Base-by-base conservation (phyloP, 2,888 invertebrate genomes). In the Aphodius sticticus region DNA sequence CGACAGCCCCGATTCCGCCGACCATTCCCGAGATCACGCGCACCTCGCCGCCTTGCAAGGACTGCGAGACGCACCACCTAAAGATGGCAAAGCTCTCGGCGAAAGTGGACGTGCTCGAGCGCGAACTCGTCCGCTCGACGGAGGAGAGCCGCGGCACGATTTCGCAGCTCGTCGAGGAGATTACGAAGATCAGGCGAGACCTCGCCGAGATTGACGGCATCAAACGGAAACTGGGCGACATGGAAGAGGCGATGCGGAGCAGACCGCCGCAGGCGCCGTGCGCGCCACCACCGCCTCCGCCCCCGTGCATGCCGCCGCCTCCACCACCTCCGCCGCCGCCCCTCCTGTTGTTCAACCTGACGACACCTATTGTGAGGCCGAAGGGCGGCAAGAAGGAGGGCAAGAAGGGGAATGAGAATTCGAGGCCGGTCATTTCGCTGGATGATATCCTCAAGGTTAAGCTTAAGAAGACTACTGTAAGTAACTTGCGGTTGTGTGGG, bases 391-490 rank as follows among this genome's bases (percentile, higher is more conserved):
- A 82, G 78, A 86, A 85, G 77, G 83, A 84, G 35, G 69, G 81
- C 16, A 80, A 70, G 16, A 78, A 81, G 35, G 76, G 72, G 6
- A 77, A 80, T n/a, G 84, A 85, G 14, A 84, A 85, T 69, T 80
- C 82, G 12, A 81, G 88, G 69, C 89, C 89, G 0, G 83, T 86
- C 5, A 89, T 89, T 79, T 88, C 87, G n/a, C 81, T 88, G 71
- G 88, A 88, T 69, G 89, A 89, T 78, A 88, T 89, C 78, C 82
- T 89, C 71, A 88, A 88, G 79, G 89, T 89, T 2, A 88, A 88
- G 83, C 81, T 89, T 78, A 86, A 85, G 80, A 89, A 89, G 83
- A 82, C 87, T 0, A 79, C 85, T 76, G 88, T 88, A 82, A 85
- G 87, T 86, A 77, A 14, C 14, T 14, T 16, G 7, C 2, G 26